Conservation (phyloP, 2,113 vertebrate species). For the Lathamus discolor region DNA sequence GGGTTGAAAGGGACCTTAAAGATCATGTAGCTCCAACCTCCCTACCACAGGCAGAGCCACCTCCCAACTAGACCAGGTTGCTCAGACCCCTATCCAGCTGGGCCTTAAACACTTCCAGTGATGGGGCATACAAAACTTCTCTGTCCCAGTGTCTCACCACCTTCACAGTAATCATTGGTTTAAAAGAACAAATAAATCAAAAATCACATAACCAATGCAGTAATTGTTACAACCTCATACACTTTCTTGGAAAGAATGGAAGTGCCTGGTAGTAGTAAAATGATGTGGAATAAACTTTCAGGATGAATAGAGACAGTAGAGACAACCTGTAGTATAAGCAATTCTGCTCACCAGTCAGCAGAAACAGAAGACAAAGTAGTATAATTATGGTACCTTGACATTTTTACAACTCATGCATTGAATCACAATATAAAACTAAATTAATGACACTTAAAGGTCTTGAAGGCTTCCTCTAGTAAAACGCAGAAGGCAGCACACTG, state of each 20-base stretch:
- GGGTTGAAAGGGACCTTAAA: neutral
- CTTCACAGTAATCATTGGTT: neutral
- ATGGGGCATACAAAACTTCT: neutral
- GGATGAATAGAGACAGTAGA: neutral
- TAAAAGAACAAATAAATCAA: neutral
- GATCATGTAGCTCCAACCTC: neutral
- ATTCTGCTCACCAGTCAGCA: neutral
- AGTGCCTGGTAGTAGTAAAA: neutral
- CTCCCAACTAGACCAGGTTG: too few relatives aligned
- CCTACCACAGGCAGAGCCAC: neutral
- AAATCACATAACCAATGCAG: neutral
- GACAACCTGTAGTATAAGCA: neutral
- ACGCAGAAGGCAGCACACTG: neutral
- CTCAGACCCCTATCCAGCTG: neutral
- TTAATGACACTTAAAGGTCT: neutral
- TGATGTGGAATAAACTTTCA: neutral
- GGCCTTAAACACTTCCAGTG: too few relatives aligned
- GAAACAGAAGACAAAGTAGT: neutral
- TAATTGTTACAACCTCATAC: neutral
- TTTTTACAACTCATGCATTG: neutral
- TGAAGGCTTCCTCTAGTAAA: neutral
- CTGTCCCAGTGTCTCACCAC: neutral
- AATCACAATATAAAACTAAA: neutral
- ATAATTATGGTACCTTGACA: neutral
- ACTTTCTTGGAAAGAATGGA: neutral